A percentile compares a stretch with the other conserved stretches of the same genome.
Evolutionary conservation across 2,797 vertebrate species (phyloP).

Genomic region (Acridotheres tristis): DNA sequence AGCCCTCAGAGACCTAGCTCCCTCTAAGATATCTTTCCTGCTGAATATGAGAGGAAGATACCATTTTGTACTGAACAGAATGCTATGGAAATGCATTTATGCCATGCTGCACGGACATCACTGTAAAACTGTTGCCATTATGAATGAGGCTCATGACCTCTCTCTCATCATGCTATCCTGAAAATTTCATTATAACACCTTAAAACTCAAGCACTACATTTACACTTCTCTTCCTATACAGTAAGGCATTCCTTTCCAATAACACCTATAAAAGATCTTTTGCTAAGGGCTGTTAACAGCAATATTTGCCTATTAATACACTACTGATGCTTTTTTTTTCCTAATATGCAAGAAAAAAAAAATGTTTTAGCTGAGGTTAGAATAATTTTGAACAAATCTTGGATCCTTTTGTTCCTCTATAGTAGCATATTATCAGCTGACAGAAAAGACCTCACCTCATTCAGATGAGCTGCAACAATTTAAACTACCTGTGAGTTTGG

Average conservation of each 20-base stretch:
- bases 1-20: not conserved
- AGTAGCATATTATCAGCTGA: not conserved
- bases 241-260: not conserved
- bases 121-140: not conserved
- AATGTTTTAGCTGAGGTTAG: not conserved
- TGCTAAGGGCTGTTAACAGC: not conserved
- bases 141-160: not conserved
- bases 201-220: not conserved
- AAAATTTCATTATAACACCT: not conserved
- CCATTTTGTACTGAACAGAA: rapidly evolving
- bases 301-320: not conserved
- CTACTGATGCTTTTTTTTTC: not conserved
- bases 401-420: not conserved
- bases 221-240: rapidly evolving
- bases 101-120: not conserved
- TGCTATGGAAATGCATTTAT: not conserved
- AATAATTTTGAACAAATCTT: not conserved
- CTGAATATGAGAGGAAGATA: not conserved
- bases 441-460: not conserved
- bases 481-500: not conserved
- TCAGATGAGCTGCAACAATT: not conserved
- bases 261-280: not conserved
- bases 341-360: not conserved
- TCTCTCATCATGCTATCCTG: not conserved
- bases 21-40: not conserved